These are phyloP conservation scores for Dione juno DNA, from an alignment of 2,888 invertebrate genomes.

Conservation along the genomic window DNA sequence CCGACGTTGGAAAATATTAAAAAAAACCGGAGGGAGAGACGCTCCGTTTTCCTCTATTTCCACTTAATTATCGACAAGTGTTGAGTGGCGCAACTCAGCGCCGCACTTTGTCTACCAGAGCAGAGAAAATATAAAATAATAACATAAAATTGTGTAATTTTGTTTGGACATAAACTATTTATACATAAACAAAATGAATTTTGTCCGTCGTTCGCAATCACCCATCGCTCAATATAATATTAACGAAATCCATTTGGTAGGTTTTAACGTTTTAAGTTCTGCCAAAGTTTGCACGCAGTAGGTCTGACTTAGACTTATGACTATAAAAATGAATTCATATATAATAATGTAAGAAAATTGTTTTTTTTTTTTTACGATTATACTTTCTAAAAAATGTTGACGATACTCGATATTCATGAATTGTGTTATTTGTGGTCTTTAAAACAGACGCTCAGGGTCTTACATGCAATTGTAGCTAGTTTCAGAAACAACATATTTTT, in stretches of 20 bases:
- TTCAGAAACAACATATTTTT: neutral
- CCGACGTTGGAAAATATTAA: too few relatives aligned
- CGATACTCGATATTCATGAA: conserved; percentile 65
- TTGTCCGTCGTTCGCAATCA: neutral
- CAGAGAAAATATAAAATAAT: too few relatives aligned
- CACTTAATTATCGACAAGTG: too few relatives aligned
- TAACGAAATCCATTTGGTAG: conserved; percentile 12
- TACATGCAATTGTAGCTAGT: too few relatives aligned
- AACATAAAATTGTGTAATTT: too few relatives aligned
- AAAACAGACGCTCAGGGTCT: conserved; percentile 51
- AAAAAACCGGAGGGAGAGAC: too few relatives aligned
- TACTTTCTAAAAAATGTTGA: conserved; percentile 15
- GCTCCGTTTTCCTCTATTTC: too few relatives aligned
- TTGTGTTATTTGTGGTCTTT: conserved; percentile 68
- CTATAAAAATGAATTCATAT: conserved; percentile 72
- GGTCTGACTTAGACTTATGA: conserved; percentile 64
- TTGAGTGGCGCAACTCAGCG: too few relatives aligned
- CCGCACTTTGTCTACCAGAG: too few relatives aligned
- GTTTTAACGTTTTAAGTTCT: conserved; percentile 32
- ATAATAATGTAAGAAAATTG: conserved; percentile 47
- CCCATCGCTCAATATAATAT: neutral
- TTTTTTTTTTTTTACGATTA: neutral
- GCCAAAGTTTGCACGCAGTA: conserved; percentile 64
- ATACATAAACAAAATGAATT: too few relatives aligned
- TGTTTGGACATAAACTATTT: too few relatives aligned